A percentile compares a stretch with the other conserved stretches of the same genome.
Conservation (phyloP, 92 coral and sea anemone genomes). For the Palythoa caribaeorum region DNA sequence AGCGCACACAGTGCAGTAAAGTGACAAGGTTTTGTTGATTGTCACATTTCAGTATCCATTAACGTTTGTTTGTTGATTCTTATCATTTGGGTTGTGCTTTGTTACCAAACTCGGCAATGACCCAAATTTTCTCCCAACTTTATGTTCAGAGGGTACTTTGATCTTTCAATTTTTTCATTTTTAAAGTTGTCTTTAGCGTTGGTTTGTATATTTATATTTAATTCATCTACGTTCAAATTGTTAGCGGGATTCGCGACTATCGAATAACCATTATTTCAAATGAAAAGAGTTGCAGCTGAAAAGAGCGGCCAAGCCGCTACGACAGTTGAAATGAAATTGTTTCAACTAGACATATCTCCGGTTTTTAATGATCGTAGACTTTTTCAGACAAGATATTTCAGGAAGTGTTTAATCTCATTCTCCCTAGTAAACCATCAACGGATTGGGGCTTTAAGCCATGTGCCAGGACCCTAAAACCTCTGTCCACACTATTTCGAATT, state of each 20-base stretch:
- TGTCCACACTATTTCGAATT: conserved; percentile 14
- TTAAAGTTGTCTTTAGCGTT: neutral
- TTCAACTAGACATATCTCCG: conserved; percentile 35
- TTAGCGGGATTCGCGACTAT: neutral
- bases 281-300: neutral
- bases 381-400: neutral
- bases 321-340: conserved; percentile 35
- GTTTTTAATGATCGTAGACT: conserved; percentile 23
- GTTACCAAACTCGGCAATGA: conserved; percentile 30
- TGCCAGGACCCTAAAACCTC: conserved; percentile 14
- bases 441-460: conserved; percentile 12
- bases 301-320: conserved; percentile 23
- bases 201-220: neutral
- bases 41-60: conserved; percentile 86
- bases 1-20: conserved; percentile 57
- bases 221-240: neutral
- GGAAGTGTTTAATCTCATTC: conserved; percentile 39
- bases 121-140: neutral
- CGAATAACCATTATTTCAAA: conserved; percentile 5
- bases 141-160: neutral
- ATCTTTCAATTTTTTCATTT: neutral
- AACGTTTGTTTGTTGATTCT: conserved; percentile 91
- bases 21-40: conserved; percentile 89
- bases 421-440: neutral
- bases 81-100: conserved; percentile 60